Base-by-base conservation (phyloP, 2,888 invertebrate genomes). In the Lepeophtheirus nordmannii region DNA sequence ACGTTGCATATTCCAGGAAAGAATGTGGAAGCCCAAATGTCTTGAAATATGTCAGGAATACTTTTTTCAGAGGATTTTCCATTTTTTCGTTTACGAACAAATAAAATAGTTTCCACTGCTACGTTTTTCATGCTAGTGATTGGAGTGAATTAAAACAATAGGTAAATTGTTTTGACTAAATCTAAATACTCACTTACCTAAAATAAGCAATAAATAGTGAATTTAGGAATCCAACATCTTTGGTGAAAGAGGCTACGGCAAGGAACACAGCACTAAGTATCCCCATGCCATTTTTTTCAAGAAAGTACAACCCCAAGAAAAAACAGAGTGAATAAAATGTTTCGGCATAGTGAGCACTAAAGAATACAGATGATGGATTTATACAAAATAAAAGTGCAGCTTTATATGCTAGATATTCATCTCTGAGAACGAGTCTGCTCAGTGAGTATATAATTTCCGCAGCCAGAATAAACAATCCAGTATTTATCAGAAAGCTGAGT, bases 341-440 rank as follows among this genome's bases (percentile, higher is more conserved):
- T 77, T 98, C 98, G 0, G 94, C 87, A 75, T 98, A 98, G 62
- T 87, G 84, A 5, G 96, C 90, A 58, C 85, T 82, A 76, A 97
- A 97, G 76, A 98, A 98, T 73, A 98, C 85, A 68, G 87, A 88
- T 0, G 96, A 94, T 60, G 97, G 97, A 78, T 93, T 97, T 67
- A 92, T 81, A 74, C 89, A 89, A 76, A 87, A 97, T 30, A 96
- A 75, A 67, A 91, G 78, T 0, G 84, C 82, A 14, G 87, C 82
- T 74, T 84, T 85, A 74, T 86, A 87, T 0, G 92, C 87, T 69
- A 85, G 79, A 71, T 80, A 80, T 68, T 82, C 80, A 75, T 85
- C 82, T 69, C 80, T 80, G 59, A 87, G 80, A 58, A 91, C 78
- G 69, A 11, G 22, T 14, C 68, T 10, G 83, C 83, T 39, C 85